Evolutionary conservation across 2,797 vertebrate genomes (phyloP), one percentile per base, ranked within the genome.

Genomic region (Falco cherrug): DNA sequence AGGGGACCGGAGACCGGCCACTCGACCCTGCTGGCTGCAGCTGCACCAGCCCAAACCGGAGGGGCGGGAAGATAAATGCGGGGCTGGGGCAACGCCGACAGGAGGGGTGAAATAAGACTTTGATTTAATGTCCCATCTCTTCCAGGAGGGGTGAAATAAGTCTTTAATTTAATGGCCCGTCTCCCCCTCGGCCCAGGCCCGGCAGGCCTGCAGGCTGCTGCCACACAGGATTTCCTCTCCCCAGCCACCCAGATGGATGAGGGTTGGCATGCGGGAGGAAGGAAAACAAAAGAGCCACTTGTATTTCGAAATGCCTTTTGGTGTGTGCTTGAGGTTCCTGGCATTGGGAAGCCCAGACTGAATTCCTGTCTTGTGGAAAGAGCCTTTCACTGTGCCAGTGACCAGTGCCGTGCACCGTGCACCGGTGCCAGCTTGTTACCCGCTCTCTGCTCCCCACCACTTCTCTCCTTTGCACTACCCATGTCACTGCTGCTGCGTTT

Each of bases 31-130:
- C 22, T 35, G 69, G 0, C 13, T 21, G 31, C 35, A 63, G 21
- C 14, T 0, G 1, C 56, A 4, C 5, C 37, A 11, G 29, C 41
- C 28, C 12, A 11, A 31, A 39, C 11, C 29, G 51, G 29, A 24
- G 15, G 6, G 20, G 67, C 13, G 10, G 68, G 60, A 33, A 5
- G 6, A 31, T 33, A 7, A 41, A 64, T 3, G 0, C 0, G 5
- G 37, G 9, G 11, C 54, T 33, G 51, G 19, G 43, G 48, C 26
- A 50, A 13, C 11, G 3, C 37, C 26, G 77, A 2, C 29, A 14
- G 29, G 4, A n/a, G 7, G 22, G 17, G 8, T 31, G 18, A 68
- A 68, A 57, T 1, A 43, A 43, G 41, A 7, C 41, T 43, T 16
- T 43, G 41, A 39, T 39, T 39, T 39, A 39, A 39, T 39, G 37